Evolutionary conservation across 1,140 invertebrate genomes (phyloP), one percentile per base, ranked within the genome.

Genomic region (Prorops nasuta): DNA sequence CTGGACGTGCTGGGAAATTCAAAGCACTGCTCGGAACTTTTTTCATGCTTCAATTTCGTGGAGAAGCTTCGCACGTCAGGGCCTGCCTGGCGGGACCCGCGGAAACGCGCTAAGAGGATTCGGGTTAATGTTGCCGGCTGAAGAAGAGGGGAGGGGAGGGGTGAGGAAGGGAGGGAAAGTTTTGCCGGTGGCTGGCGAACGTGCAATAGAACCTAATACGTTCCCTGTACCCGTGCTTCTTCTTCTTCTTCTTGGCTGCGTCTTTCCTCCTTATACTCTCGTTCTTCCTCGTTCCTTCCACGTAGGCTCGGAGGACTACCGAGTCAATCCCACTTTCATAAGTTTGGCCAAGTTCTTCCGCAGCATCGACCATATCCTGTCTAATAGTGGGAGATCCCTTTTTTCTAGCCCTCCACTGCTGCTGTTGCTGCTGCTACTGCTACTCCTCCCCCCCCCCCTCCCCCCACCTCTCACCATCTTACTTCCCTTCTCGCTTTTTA

Each of bases 301-400:
- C n/a, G n/a, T n/a, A n/a, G n/a, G n/a, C n/a, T n/a, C n/a, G n/a
- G n/a, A n/a, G n/a, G n/a, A n/a, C n/a, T n/a, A n/a, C n/a, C n/a
- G n/a, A 60, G 53, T 58, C 67, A 65, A 74, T 72, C 52, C 63
- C 44, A 70, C 67, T 75, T 74, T 69, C 66, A 71, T 70, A 71
- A 74, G 64, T 74, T 72, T 47, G 32, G 41, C 42, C 44, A 69
- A 72, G 62, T 76, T 74, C 62, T 54, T 45, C 62, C 58, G 58
- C 56, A 64, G 63, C 67, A 50, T n/a, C n/a, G n/a, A n/a, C n/a
- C n/a, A n/a, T 67, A 59, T 58, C 51, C 54, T 57, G 57, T 68
- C 64, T 71, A 67, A 74, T 72, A 66, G 64, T 64, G 56, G 44
- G 51, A 53, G 43, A 56, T 54, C 36, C 19, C 49, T 19, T 43